Conservation (phyloP, 2,113 vertebrate species). For the Poicephalus gulielmi region DNA sequence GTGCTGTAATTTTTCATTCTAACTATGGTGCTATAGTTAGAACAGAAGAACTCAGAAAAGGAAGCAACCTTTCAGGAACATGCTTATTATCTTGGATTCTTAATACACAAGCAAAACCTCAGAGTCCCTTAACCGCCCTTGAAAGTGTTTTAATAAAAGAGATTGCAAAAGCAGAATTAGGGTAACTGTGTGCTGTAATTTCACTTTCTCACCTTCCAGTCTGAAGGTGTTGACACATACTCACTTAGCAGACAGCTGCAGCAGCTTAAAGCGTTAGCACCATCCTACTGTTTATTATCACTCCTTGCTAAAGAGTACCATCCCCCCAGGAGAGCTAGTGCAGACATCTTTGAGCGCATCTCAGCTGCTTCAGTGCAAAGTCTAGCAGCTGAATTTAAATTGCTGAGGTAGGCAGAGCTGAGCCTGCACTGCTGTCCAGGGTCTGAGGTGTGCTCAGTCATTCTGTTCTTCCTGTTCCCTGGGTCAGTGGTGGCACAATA, state of each 20-base stretch:
- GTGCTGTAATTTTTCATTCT: background rate
- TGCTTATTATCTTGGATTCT: background rate
- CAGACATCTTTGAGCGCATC: background rate
- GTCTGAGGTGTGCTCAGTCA: background rate
- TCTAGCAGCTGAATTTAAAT: background rate
- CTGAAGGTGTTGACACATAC: constrained; percentile 54
- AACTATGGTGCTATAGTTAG: background rate
- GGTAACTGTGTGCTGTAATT: constrained; percentile 33
- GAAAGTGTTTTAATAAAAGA: constrained; percentile 20
- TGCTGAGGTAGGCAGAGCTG: background rate
- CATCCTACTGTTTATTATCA: constrained; percentile 64
- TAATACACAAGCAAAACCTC: background rate
- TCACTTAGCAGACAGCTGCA: constrained; percentile 66
- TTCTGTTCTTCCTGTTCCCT: background rate
- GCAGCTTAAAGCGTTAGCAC: constrained; percentile 62
- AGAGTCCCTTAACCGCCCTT: background rate
- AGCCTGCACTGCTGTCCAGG: background rate
- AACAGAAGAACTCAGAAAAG: background rate
- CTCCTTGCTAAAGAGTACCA: constrained; percentile 42
- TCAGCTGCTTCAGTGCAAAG: background rate
- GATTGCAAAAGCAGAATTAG: constrained; percentile 41
- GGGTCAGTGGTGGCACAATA: background rate
- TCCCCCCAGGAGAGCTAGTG: constrained; percentile 17
- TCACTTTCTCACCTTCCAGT: constrained; percentile 55
- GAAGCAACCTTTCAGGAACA: background rate